A percentile compares a stretch with the other conserved stretches of the same genome.
Evolutionary conservation across 2,888 invertebrate genomes (phyloP).

Genomic region (Brachynemurus nebulosus): DNA sequence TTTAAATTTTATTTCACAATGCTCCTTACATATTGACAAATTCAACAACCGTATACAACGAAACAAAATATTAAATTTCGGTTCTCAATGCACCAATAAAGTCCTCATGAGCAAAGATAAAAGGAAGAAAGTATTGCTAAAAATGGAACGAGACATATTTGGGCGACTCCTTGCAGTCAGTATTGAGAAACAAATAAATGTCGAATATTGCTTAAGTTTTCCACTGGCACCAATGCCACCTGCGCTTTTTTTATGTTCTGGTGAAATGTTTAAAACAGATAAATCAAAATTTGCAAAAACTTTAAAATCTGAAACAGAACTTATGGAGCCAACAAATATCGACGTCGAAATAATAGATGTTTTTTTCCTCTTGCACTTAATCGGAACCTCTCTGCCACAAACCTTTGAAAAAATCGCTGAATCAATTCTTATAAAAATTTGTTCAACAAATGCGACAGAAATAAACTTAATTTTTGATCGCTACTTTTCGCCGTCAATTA

Average conservation of each 20-base stretch:
- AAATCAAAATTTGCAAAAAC: neutral
- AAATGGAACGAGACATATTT: constrained; percentile 23
- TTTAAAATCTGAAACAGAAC: neutral
- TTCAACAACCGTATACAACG: neutral
- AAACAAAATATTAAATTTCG: neutral
- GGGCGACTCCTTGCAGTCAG: constrained; percentile 16
- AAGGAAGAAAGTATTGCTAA: constrained; percentile 14
- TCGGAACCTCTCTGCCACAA: neutral
- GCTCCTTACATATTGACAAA: neutral
- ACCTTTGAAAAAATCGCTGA: neutral
- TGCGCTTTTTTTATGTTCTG: neutral
- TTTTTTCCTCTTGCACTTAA: neutral
- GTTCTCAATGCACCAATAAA: constrained; percentile 15
- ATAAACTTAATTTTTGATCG: neutral
- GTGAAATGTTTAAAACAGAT: neutral
- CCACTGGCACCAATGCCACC: constrained; percentile 24
- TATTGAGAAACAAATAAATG: neutral
- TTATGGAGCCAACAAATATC: neutral
- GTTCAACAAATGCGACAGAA: neutral
- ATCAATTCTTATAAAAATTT: neutral
- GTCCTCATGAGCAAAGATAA: constrained; percentile 16
- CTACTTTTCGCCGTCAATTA: neutral
- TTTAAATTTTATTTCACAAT: neutral
- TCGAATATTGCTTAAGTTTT: constrained; percentile 11
- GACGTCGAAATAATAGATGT: neutral